These are phyloP conservation scores for Peromyscus melanophrys DNA, from an alignment of 2,797 vertebrate genomes.

Conservation along the genomic window DNA sequence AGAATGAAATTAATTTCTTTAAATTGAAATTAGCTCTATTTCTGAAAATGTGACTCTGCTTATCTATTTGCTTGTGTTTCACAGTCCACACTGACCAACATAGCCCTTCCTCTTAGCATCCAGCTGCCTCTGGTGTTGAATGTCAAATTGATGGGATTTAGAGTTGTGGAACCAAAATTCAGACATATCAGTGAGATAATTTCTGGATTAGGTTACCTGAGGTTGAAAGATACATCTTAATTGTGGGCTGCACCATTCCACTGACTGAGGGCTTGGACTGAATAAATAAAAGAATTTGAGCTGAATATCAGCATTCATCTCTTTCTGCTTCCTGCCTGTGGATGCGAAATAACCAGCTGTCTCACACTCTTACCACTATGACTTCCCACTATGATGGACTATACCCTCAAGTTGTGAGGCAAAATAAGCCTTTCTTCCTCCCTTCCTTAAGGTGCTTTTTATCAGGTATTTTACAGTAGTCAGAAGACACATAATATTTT, in stretches of 20 bases:
- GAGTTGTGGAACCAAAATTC: background rate
- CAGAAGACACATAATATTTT: background rate
- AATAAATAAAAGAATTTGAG: background rate
- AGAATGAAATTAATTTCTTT: conserved; percentile 36
- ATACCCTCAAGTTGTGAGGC: background rate
- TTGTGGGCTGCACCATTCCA: background rate
- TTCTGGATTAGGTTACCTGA: background rate
- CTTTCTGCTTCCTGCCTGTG: background rate
- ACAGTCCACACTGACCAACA: background rate
- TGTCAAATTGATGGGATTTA: background rate
- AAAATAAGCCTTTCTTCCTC: background rate
- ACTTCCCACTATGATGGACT: background rate
- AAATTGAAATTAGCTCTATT: background rate
- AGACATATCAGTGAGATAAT: background rate
- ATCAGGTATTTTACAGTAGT: background rate
- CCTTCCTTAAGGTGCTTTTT: background rate
- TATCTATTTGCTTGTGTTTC: background rate
- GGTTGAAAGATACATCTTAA: background rate
- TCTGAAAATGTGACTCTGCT: background rate
- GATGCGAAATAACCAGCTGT: background rate
- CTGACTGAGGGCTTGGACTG: too few relatives aligned
- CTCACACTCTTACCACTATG: background rate
- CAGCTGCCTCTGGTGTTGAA: background rate
- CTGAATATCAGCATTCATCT: background rate
- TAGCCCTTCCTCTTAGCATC: background rate